Base-by-base conservation (phyloP, 2,113 vertebrate species). In the Neoarius graeffei region DNA sequence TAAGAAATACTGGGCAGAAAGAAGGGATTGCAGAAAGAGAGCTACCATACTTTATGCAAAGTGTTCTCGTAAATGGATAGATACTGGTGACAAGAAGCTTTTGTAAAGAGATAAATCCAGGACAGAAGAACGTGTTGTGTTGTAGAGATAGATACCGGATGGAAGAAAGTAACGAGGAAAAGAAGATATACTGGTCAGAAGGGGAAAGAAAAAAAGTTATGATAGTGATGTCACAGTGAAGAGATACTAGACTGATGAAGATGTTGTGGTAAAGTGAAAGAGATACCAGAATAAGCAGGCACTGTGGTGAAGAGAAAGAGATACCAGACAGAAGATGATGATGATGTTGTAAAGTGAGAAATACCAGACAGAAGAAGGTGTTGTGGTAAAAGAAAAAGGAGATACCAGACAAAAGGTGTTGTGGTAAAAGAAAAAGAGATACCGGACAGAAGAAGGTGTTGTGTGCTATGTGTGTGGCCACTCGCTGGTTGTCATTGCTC, bases 371-470 rank as follows among this genome's bases (percentile, higher is more conserved):
- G 92, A 99, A 99, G 92, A 96, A 99, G 86, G 98, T 99, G 89
- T 97, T 98, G 91, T 98, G 96, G 2, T 27, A 60, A 11, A 81
- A 35, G 35, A 7, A 1, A 20, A 60, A 35, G 42, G n/a, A 59
- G 27, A 30, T 60, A 35, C 30, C 27, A 1, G 57, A 59, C 27
- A 81, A n/a, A 23, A 60, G 56, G 30, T 25, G 19, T 15, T 59
- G 79, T 59, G 8, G 8, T 59, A 35, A 19, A 62, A 15, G 17
- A 25, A n/a, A 56, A 50, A 57, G 83, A 93, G 95, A 95, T 94
- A 99, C 98, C 90, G 98, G 98, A 92, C 98, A 99, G 93, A 99
- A 99, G 92, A 96, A 99, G 87, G 98, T 99, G 90, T 97, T 98
- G 91, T 98, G 96, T 64, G 96, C 96, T 1, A 99, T 95, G 93